Conservation (phyloP, 2,113 vertebrate genomes). For the Mastomys coucha region DNA sequence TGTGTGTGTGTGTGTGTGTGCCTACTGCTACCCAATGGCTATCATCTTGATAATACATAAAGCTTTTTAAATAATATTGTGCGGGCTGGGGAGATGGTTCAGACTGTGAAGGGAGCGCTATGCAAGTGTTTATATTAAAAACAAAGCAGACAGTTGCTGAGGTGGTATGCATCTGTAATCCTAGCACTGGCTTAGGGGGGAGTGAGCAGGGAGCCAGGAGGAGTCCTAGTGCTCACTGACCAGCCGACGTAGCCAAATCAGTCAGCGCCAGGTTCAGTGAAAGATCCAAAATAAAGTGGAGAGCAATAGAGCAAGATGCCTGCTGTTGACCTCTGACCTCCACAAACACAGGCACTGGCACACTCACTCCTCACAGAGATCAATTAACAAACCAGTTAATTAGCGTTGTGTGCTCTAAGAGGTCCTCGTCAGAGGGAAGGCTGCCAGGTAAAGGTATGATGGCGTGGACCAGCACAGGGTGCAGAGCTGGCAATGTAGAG, state of each 20-base stretch:
- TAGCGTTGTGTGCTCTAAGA: neutral
- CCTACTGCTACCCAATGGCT: neutral
- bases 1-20: fast-evolving
- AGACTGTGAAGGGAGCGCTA: neutral
- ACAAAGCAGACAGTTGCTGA: neutral
- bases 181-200: too few species aligned
- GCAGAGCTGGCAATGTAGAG: neutral
- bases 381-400: neutral
- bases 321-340: neutral
- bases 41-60: neutral
- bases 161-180: neutral
- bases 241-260: too few species aligned
- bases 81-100: neutral
- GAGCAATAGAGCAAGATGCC: neutral
- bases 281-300: too few species aligned
- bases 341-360: neutral
- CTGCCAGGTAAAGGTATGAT: neutral
- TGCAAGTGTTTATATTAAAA: neutral
- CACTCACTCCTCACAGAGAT: neutral
- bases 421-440: neutral
- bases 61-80: neutral
- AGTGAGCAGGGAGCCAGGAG: too few species aligned
- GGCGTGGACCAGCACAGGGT: fast-evolving
- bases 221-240: neutral
- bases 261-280: neutral